Evolutionary conservation across 1,140 invertebrate species (phyloP).

Genomic region (Pectinophora gossypiella): DNA sequence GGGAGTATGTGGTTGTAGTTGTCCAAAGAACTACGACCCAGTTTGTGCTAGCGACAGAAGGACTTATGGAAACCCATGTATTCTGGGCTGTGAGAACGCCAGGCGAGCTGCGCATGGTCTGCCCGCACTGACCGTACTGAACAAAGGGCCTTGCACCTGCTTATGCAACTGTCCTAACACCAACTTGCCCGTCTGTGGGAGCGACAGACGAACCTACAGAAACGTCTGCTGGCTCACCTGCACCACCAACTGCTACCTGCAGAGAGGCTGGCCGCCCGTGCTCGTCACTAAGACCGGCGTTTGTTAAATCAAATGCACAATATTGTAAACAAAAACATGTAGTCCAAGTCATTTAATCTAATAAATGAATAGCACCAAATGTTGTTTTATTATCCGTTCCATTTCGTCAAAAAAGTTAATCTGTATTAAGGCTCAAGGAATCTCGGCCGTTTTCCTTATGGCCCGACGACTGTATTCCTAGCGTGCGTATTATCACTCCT

Average conservation of each 20-base stretch:
- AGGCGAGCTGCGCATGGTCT: background rate
- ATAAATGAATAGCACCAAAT: too few relatives aligned
- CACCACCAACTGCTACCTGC: slow-evolving; percentile 78
- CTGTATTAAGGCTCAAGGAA: too few relatives aligned
- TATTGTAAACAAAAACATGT: too few relatives aligned
- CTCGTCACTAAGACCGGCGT: slow-evolving; percentile 82
- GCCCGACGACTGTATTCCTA: too few relatives aligned
- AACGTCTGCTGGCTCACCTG: slow-evolving; percentile 82
- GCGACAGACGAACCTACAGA: slow-evolving; percentile 82
- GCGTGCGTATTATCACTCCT: too few relatives aligned
- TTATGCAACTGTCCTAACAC: background rate
- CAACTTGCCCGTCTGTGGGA: slow-evolving; percentile 20
- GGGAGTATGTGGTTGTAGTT: slow-evolving; percentile 14
- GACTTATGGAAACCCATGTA: slow-evolving; percentile 14
- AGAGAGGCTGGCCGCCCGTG: slow-evolving; percentile 80
- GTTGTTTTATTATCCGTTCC: too few relatives aligned
- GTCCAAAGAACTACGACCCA: slow-evolving; percentile 19
- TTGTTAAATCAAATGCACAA: slow-evolving; percentile 74
- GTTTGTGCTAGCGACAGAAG: slow-evolving; percentile 19
- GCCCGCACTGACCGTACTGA: slow-evolving; percentile 3
- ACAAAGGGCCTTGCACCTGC: background rate
- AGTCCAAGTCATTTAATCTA: too few relatives aligned
- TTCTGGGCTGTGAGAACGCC: slow-evolving; percentile 16
- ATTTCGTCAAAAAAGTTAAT: too few relatives aligned
- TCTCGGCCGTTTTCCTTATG: background rate